Base-by-base conservation (phyloP, 1,140 invertebrate genomes). In the Spodoptera frugiperda region DNA sequence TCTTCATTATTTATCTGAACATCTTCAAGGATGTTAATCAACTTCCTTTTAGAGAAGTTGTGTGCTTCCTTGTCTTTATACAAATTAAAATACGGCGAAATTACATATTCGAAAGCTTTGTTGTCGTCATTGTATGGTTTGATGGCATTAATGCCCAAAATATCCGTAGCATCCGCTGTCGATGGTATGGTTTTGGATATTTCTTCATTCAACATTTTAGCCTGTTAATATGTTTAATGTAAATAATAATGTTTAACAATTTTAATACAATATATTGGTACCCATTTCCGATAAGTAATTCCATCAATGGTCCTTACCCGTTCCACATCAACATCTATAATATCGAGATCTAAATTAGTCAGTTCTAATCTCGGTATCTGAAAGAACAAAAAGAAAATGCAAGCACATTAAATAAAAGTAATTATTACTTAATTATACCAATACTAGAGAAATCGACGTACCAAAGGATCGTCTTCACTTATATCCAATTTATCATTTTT, bases 1-100 rank as follows among this genome's bases (percentile, higher is more conserved):
- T 90, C 85, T 21, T 71, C 79, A 65, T 82, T 85, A 77, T 88
- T 76, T 17, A 93, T 68, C n/a, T 82, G 86, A 12, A 91, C 78
- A 78, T 93, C 87, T 67, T 91, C 87, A 51, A 93, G 61, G 59
- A 93, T 91, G 57, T 90, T 85, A 51, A 93, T 91, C 12, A 92
- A 63, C 77, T 91, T 93, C 25, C 79, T 88, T 9, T 88, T 78
- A 2, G 88, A 86, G 72, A 84, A 91, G 67, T 82, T 85, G 63
- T 57, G 44, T 9, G 30, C 63, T 72, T 63, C 68, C 51, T 57
- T 46, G 39, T 74, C 21, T 44, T 75, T 63, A 30, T 75, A 49
- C 57, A 19, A 67, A 78, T 77, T 57, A 44, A 87, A 87, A 78
- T 81, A 84, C 67, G 82, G 54, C 17, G 82, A 83, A 51, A 79